Evolutionary conservation across 2,113 vertebrate genomes (phyloP), one percentile per base, ranked within the genome.

Genomic region (Apteryx owenii): DNA sequence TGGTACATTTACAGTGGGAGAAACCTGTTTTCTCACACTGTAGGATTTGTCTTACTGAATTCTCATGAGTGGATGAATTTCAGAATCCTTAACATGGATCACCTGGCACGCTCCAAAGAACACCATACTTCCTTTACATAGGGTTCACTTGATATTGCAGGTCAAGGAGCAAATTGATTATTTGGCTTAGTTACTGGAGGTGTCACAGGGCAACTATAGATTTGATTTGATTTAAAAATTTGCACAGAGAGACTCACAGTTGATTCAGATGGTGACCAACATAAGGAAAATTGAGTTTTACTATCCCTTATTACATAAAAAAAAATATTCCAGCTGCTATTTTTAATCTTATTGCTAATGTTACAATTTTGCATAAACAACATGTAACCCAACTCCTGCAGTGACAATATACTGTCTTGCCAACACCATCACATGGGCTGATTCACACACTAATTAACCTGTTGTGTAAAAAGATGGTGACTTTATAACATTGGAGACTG

Each of bases 321-420:
- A 69, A 50, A 42, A 15, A 8, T 23, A 26, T 3, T 71, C 14
- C 4, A 53, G n/a, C 6, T 20, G 25, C 1, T 72, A 1, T 50
- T 86, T 66, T 26, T 54, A 65, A 31, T 69, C 26, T 72, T 85
- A 19, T 3, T 83, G 13, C 4, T 64, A 29, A 42, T 50, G 33
- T 70, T 86, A 11, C 46, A 71, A 15, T 72, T 76, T 16, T 18
- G 25, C 58, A 38, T 77, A 64, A 86, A 53, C 11, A 46, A 19
- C 28, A 19, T 51, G 12, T 61, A 68, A n/a, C 33, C 18, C 28
- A n/a, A 40, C 28, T 25, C n/a, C 18, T 48, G 17, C 44, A 17
- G 0, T 61, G 38, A n/a, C 0, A 2, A 25, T 61, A 6, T 12
- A 33, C 5, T 20, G 46, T 20, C 22, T 69, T 75, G 40, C 18